These are phyloP conservation scores for Hermaeophaga mercurialis DNA, from an alignment of 2,888 invertebrate genomes.

Conservation along the genomic window DNA sequence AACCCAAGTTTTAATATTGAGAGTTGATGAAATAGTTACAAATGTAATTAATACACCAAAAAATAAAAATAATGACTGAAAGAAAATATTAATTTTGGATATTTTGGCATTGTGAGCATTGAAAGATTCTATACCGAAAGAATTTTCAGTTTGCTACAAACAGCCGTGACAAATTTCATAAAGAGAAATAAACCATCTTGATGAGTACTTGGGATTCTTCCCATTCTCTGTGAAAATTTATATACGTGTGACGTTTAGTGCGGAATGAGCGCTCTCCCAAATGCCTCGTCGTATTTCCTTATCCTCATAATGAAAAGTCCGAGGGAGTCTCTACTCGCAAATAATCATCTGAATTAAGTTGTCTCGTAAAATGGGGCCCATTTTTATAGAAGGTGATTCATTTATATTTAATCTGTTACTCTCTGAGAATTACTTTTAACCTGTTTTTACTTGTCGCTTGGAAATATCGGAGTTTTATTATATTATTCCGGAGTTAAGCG, in stretches of 20 bases:
- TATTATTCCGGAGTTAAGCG: conserved; percentile 10
- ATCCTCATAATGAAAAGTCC: conserved; percentile 33
- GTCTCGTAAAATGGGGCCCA: conserved; percentile 32
- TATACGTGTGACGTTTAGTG: conserved; percentile 23
- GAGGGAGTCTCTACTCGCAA: conserved; percentile 29
- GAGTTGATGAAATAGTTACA: no score
- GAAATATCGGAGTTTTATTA: conserved; percentile 30
- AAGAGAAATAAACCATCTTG: conserved; percentile 16
- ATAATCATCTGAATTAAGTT: conserved; percentile 36
- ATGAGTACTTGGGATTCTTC: conserved; percentile 14
- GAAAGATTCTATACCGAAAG: no score
- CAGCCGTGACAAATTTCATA: conserved; percentile 16
- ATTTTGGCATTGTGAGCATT: no score
- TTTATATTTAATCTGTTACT: conserved; percentile 32
- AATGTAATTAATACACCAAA: no score
- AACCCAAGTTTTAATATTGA: no score
- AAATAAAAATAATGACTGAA: no score
- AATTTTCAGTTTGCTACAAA: not conserved
- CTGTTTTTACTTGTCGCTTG: conserved; percentile 27
- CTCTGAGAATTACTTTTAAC: conserved; percentile 25
- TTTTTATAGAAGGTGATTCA: conserved; percentile 31
- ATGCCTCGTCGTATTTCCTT: conserved; percentile 29
- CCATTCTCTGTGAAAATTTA: conserved; percentile 20
- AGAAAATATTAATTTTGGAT: no score
- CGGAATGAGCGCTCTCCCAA: conserved; percentile 11